A percentile compares a stretch with the other conserved stretches of the same genome.
phyloP scores from a whole-genome alignment of 2,888 invertebrate species.

The Melolontha melolontha region DNA sequence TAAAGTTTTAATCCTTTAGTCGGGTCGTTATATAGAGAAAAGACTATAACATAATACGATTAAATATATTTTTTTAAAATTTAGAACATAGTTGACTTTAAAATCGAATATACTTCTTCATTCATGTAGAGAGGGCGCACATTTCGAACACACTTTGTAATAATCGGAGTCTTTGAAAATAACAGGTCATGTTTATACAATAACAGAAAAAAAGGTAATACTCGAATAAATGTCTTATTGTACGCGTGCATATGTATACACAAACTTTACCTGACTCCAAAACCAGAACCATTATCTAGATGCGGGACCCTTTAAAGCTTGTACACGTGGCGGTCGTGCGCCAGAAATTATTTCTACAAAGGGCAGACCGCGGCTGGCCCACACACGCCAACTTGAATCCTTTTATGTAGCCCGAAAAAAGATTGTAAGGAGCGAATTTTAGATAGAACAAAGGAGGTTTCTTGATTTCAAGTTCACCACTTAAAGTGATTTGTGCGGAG shows the following conservation, averaged over 20 bases:
- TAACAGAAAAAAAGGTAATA: too few relatives aligned
- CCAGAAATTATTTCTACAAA: conserved; percentile 4
- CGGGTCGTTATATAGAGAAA: too few relatives aligned
- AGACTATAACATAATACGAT: too few relatives aligned
- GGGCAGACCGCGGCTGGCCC: conserved; percentile 1
- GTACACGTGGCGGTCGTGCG: conserved; percentile 20
- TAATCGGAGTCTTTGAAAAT: background rate
- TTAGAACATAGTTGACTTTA: too few relatives aligned
- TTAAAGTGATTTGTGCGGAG: too few relatives aligned
- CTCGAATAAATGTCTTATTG: too few relatives aligned
- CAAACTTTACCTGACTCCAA: conserved; percentile 13
- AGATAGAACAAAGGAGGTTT: background rate
- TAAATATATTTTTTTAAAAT: too few relatives aligned
- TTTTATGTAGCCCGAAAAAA: background rate
- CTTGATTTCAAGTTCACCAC: background rate
- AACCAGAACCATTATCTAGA: conserved; percentile 20
- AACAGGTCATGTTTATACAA: background rate
- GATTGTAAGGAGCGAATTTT: background rate
- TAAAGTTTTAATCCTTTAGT: too few relatives aligned
- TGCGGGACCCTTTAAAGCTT: conserved; percentile 22
- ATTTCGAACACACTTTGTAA: background rate
- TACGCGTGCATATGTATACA: background rate
- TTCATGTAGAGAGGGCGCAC: too few relatives aligned
- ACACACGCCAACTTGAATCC: background rate
- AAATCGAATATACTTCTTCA: too few relatives aligned